Base-by-base conservation (phyloP, 1,140 invertebrate species). In the Tenebrio molitor region DNA sequence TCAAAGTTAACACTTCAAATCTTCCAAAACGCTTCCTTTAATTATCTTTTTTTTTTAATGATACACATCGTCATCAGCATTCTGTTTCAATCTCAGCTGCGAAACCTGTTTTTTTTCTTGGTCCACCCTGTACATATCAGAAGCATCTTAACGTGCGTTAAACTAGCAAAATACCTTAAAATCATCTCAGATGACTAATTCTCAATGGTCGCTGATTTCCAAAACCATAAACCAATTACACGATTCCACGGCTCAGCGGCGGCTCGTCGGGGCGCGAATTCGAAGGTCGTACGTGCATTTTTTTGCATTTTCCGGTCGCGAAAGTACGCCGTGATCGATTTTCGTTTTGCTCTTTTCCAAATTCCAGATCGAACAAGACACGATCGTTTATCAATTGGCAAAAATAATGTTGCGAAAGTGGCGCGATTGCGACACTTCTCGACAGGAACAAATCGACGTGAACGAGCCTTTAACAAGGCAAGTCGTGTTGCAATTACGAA, bases 191-290 rank as follows among this genome's bases (percentile, higher is more conserved):
- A 33, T 33, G 29, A 33, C 29, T 33, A 33, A 33, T 46, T 46
- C 10, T 50, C 19, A 50, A 23, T 50, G 44, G 19, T 50, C 44
- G 23, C 16, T 50, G 44, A 19, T 21, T 50, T 50, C 19, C 19
- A 50, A 50, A 50, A 50, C 44, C 44, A 50, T 50, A 50, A 50
- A 21, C 16, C 44, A 50, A 50, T 50, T 50, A 50, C 16, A 17
- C 44, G 44, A 50, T 50, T 50, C 44, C 44, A 50, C 44, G 44
- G 44, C 44, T 50, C 44, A 50, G 44, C 23, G 44, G 44, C 19
- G 44, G 3, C 19, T 50, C 44, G 44, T n/a, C n/a, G n/a, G n/a
- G n/a, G n/a, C n/a, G n/a, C n/a, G n/a, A n/a, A n/a, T n/a, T 46
- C 8, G 44, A 50, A 50, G 44, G 44, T 50, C 44, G 44, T 21